Base-by-base conservation (phyloP, 2,113 vertebrate genomes). In the Mustelus asterias region DNA sequence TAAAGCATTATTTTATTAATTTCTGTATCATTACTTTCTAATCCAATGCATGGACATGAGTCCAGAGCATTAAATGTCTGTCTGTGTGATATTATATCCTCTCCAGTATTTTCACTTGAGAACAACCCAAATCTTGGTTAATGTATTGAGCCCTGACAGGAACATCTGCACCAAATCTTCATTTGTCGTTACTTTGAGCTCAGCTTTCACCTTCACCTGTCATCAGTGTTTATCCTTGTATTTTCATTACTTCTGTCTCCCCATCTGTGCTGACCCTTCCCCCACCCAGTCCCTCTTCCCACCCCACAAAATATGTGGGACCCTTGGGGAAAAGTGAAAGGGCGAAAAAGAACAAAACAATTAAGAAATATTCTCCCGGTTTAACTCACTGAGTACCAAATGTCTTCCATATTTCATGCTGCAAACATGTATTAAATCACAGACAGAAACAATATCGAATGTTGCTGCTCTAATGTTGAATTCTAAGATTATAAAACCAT, bases 141-240 rank as follows among this genome's bases (percentile, higher is more conserved):
- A 95, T 76, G 65, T 69, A 70, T 48, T 70, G 94, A 29, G 96
- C 97, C 96, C 96, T 96, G 97, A 97, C 97, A 93, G 94, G 97
- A 96, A 97, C 98, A 97, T 97, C 97, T 98, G 97, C 97, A 96
- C 96, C 95, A 96, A 97, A 97, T 98, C 97, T 98, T 97, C 96
- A 97, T 96, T 97, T 97, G 97, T 97, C 96, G 97, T 97, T 97
- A 97, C 97, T 97, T 96, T 96, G 96, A 96, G 97, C 96, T 98
- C 97, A n/a, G 44, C 96, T 97, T 97, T 97, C 97, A 96, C 96
- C 96, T 93, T 97, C 97, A 97, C 97, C 97, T 97, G 98, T 98
- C 98, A 97, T 95, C 97, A 94, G 72, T 96, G 97, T 97, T 97
- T 97, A 97, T 97, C 97, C 97, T 97, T 96, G 94, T 96, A 97